Evolutionary conservation across 2,797 vertebrate genomes (phyloP), one percentile per base, ranked within the genome.

Genomic region (Malacoctenus gilli): DNA sequence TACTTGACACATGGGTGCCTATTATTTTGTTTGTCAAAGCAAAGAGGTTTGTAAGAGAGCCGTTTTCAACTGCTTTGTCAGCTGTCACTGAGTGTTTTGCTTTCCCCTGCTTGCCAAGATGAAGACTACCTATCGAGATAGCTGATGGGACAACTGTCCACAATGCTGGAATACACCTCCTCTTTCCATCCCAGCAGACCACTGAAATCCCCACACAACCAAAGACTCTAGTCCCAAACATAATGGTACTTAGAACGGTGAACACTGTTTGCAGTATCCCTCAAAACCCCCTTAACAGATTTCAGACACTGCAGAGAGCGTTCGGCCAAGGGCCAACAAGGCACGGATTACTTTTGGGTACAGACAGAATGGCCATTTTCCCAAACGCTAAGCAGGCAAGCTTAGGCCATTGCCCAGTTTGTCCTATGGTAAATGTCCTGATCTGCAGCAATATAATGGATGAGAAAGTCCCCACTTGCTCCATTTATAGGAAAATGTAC

Each of bases 1-100:
- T 40, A 19, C 19, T 2, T 50, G 56, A 72, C 58, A 68, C 61
- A 40, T 57, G 44, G 58, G 22, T 25, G 37, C 6, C 34, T 19
- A n/a, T 40, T 32, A 59, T 60, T 42, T 62, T 70, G 46, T 58
- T 25, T 8, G 21, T 48, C 38, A 20, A 23, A 31, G 18, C 18
- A 19, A 43, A 12, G 7, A 1, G 5, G 15, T 49, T 31, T 46
- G 16, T 39, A 13, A 46, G 15, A 11, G 19, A 30, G 14, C 35
- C 9, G 15, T 14, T 37, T 9, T 37, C 35, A 16, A 37, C 25
- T 4, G 4, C 4, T 32, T 8, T 20, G 18, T 16, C 4, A 23
- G 22, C 8, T 25, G 40, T 30, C 19, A 32, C 8, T 28, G 34
- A 30, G 5, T 12, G 11, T 40, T 4, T 19, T 5, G 20, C n/a